phyloP scores from a whole-genome alignment of 2,888 invertebrate genomes.

The Aphodius granarius region DNA sequence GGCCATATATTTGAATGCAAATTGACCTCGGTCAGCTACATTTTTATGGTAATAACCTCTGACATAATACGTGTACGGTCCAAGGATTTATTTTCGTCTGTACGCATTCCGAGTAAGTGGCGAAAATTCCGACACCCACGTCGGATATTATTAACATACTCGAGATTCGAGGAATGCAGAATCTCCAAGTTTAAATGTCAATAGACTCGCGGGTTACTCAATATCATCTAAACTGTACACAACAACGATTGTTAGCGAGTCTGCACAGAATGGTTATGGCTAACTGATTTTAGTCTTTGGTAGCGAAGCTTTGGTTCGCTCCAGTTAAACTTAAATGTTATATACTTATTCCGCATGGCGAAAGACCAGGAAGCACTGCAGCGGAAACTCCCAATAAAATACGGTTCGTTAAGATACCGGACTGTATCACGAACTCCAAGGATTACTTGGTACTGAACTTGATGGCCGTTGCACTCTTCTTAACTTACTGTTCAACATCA shows the following conservation, averaged over 20 bases:
- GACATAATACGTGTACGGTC: background rate
- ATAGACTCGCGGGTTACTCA: background rate
- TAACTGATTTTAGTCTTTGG: background rate
- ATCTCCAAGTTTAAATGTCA: background rate
- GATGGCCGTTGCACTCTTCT: background rate
- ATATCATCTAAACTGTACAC: background rate
- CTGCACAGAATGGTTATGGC: background rate
- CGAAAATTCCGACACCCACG: slow-evolving; percentile 1
- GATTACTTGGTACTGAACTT: background rate
- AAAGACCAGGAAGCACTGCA: background rate
- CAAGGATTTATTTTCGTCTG: background rate
- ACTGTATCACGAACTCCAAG: background rate
- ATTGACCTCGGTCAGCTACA: too few relatives aligned
- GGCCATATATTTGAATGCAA: background rate
- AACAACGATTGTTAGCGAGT: background rate
- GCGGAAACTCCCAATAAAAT: background rate
- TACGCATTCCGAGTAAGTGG: background rate
- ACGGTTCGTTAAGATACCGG: background rate
- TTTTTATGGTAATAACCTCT: background rate
- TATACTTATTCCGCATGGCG: background rate
- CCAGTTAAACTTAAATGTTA: background rate
- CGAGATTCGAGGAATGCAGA: background rate
- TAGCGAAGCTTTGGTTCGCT: background rate
- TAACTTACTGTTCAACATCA: background rate
- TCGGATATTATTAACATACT: background rate